phyloP scores from a whole-genome alignment of 1,140 invertebrate species.

The Danaus melanippus region DNA sequence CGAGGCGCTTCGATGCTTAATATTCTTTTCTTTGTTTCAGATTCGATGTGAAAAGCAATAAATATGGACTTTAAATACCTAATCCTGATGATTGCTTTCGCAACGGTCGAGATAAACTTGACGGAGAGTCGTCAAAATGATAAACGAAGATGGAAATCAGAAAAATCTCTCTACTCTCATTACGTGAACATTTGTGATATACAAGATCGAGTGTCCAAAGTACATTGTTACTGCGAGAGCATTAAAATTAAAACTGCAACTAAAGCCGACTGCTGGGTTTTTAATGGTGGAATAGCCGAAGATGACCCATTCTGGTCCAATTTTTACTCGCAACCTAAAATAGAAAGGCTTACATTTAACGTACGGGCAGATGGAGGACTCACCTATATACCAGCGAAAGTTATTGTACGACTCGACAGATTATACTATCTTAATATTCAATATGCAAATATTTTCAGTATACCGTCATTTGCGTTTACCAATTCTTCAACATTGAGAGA shows the following conservation, averaged over 20 bases:
- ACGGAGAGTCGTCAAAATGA: constrained; percentile 62
- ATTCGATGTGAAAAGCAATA: constrained; percentile 44
- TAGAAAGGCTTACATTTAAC: constrained; percentile 80
- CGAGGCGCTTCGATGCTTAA: too few species aligned
- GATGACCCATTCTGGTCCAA: constrained; percentile 80
- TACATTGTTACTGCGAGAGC: constrained; percentile 68
- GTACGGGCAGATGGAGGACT: constrained; percentile 77
- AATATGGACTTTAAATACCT: constrained; percentile 63
- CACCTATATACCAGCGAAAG: constrained; percentile 78
- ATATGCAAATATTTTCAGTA: constrained; percentile 79
- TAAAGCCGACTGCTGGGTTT: constrained; percentile 76
- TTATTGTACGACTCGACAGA: constrained; percentile 77
- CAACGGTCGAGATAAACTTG: constrained; percentile 59
- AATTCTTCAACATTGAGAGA: constrained; percentile 79
- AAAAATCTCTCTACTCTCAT: constrained; percentile 52
- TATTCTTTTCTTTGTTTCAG: constrained; percentile 50
- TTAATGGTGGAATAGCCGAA: constrained; percentile 75
- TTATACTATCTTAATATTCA: constrained; percentile 78
- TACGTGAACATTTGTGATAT: constrained; percentile 68
- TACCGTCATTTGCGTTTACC: constrained; percentile 80
- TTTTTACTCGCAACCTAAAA: constrained; percentile 79
- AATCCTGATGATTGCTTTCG: constrained; percentile 59
- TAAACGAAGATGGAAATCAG: constrained; percentile 59
- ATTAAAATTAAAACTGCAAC: constrained; percentile 60
- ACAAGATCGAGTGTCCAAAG: constrained; percentile 62